phyloP scores from a whole-genome alignment of 2,888 invertebrate species.

The Drosophila macrospina region DNA sequence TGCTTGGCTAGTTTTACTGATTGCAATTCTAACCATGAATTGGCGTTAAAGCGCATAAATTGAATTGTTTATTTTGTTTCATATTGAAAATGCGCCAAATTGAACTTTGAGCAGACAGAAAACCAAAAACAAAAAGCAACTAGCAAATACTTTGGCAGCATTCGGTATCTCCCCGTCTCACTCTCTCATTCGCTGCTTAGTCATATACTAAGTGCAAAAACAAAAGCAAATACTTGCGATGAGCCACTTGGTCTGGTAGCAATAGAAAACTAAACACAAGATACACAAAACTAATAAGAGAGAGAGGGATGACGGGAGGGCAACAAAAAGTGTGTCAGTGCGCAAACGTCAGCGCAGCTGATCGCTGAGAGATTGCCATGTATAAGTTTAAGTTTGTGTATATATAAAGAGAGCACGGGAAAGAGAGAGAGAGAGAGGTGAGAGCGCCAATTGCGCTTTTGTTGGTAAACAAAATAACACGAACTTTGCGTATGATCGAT shows the following conservation, averaged over 20 bases:
- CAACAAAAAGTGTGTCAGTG: conserved; percentile 74
- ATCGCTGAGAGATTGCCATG: conserved; percentile 47
- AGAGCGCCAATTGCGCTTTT: conserved; percentile 47
- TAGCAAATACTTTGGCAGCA: conserved; percentile 28
- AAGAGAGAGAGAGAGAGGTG: not conserved
- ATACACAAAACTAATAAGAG: conserved; percentile 41
- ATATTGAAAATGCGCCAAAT: conserved; percentile 23
- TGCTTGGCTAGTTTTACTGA: conserved; percentile 31
- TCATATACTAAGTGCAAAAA: conserved; percentile 57
- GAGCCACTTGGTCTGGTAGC: conserved; percentile 74
- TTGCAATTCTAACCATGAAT: conserved; percentile 58
- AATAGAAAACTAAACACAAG: conserved; percentile 52
- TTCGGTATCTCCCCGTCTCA: not conserved
- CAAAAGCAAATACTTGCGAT: conserved; percentile 45
- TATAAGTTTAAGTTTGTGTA: not conserved
- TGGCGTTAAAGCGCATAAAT: conserved; percentile 55
- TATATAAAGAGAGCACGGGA: not conserved
- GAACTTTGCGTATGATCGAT: conserved; percentile 69
- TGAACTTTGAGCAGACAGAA: conserved; percentile 70
- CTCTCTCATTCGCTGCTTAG: conserved; percentile 48
- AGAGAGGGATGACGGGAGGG: not conserved
- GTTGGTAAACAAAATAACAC: conserved; percentile 80
- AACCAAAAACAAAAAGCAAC: conserved; percentile 35
- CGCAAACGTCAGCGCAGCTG: conserved; percentile 79
- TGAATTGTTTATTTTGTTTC: conserved; percentile 32